A percentile compares a stretch with the other conserved stretches of the same genome.
phyloP scores from a whole-genome alignment of 2,888 invertebrate genomes.

The Apamea monoglypha region DNA sequence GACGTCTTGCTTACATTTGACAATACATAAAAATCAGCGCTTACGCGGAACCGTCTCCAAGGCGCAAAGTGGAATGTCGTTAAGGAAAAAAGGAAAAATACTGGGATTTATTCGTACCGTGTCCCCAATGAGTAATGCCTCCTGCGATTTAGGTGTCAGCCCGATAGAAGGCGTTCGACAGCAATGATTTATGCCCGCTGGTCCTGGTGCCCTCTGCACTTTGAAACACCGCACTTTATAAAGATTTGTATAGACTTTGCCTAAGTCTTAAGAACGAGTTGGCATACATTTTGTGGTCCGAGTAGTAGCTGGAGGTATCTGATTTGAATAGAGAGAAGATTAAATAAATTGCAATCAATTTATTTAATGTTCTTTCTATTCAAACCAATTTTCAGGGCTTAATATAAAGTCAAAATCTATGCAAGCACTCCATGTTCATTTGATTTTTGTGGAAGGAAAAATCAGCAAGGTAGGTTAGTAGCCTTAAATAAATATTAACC shows the following conservation, averaged over 20 bases:
- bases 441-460: neutral
- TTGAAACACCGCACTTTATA: conserved; percentile 59
- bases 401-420: neutral
- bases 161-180: conserved; percentile 70
- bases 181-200: conserved; percentile 70
- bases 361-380: neutral
- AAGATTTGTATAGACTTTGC: conserved; percentile 58
- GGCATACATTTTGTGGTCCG: conserved; percentile 7
- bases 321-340: neutral
- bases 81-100: conserved; percentile 72
- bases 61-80: conserved; percentile 71
- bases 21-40: conserved; percentile 67
- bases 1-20: conserved; percentile 65
- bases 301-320: neutral
- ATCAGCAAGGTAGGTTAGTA: neutral
- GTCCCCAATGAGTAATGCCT: conserved; percentile 81
- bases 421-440: neutral
- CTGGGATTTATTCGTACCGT: conserved; percentile 72
- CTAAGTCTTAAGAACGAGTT: conserved; percentile 38
- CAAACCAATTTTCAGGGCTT: neutral
- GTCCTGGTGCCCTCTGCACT: conserved; percentile 62
- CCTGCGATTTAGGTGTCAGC: conserved; percentile 77
- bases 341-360: neutral
- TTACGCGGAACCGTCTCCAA: conserved; percentile 63
- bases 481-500: neutral